Conservation (phyloP, 2,113 vertebrate species). For the Capra hircus region DNA sequence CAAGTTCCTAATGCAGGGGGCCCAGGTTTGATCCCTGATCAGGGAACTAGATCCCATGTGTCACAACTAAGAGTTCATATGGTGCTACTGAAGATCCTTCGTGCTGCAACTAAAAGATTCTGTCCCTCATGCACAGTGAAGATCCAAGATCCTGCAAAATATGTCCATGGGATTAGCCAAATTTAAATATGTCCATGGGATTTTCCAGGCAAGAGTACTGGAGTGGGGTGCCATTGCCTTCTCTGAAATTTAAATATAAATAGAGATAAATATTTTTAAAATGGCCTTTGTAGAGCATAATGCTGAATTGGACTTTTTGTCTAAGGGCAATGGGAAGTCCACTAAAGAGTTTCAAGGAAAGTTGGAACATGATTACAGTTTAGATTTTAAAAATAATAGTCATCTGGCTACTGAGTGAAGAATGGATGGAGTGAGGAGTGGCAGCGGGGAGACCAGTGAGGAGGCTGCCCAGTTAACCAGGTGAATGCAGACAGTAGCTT, state of each 20-base stretch:
- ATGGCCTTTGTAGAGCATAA: not conserved
- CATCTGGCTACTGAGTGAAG: not conserved
- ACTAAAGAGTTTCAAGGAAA: not conserved
- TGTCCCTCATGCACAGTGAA: not conserved
- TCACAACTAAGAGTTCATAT: not conserved
- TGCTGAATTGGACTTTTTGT: not conserved
- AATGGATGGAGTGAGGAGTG: not conserved
- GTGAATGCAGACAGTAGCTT: not conserved
- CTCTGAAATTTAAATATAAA: not conserved
- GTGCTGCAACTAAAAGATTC: not conserved
- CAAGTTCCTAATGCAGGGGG: not conserved
- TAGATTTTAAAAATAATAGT: not conserved
- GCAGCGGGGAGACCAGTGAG: not conserved
- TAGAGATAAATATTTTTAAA: not conserved
- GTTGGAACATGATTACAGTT: not conserved
- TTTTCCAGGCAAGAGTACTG: too few species aligned
- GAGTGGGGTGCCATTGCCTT: too few species aligned
- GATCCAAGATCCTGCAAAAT: not conserved
- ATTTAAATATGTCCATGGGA: too few species aligned
- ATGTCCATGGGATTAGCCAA: too few species aligned
- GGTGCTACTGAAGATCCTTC: not conserved
- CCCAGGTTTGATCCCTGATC: not conserved
- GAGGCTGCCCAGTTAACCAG: not conserved
- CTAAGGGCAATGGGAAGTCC: not conserved
- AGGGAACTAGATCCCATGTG: not conserved